phyloP scores from a whole-genome alignment of 2,888 invertebrate genomes.

The Choreutis nemorana region DNA sequence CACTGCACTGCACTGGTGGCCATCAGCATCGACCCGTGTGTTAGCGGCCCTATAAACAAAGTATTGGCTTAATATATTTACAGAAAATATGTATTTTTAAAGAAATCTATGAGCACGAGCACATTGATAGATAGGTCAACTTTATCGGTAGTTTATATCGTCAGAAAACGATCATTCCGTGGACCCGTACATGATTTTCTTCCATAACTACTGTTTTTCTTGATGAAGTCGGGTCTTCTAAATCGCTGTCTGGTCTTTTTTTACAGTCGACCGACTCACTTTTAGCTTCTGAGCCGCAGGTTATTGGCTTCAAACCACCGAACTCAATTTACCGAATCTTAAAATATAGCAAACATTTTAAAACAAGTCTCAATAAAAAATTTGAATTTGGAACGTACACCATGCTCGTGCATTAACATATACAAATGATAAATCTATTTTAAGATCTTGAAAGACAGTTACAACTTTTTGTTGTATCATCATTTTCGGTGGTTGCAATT shows the following conservation, averaged over 20 bases:
- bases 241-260: constrained; percentile 5
- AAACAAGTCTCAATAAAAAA: no score
- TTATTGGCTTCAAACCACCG: constrained; percentile 4
- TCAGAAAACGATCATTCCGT: not conserved
- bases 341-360: no score
- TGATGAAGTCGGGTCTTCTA: constrained; percentile 1
- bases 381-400: no score
- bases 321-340: no score
- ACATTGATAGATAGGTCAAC: not conserved
- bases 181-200: constrained; percentile 4
- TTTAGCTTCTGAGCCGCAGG: constrained; percentile 3
- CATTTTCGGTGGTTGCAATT: no score
- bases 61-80: constrained; percentile 7
- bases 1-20: no score
- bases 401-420: no score
- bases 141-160: constrained; percentile 1
- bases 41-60: constrained; percentile 17
- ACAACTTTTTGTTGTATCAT: no score
- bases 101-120: not conserved
- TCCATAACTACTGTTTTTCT: no score
- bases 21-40: constrained; percentile 30
- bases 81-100: constrained; percentile 11
- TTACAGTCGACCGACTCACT: constrained; percentile 6
- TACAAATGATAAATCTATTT: no score
- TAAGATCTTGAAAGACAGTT: no score